phyloP scores from a whole-genome alignment of 2,113 vertebrate species.

The Malaclemys terrapin region DNA sequence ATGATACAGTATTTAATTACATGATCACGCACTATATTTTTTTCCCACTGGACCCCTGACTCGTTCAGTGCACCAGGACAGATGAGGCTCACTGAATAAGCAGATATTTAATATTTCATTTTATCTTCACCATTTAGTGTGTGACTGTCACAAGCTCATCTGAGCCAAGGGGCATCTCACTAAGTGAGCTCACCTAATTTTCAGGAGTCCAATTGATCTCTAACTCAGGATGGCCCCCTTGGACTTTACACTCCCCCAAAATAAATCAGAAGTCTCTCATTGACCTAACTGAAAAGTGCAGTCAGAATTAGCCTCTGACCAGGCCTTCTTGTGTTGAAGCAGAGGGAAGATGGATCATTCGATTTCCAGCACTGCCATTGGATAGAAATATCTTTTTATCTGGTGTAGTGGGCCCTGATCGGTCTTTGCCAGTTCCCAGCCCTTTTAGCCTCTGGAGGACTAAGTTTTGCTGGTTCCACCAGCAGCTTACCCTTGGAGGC shows the following conservation, averaged over 20 bases:
- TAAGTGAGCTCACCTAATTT: not conserved
- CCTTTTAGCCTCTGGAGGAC: not conserved
- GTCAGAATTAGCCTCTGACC: not conserved
- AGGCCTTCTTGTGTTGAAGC: not conserved
- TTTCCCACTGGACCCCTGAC: not conserved
- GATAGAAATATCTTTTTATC: not conserved
- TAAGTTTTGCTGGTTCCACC: not conserved
- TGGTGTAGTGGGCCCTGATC: not conserved
- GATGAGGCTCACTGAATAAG: not conserved
- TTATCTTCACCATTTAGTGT: not conserved
- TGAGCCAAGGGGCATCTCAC: too few species aligned
- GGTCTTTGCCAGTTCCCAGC: not conserved
- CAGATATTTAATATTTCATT: not conserved
- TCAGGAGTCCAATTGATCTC: too few species aligned
- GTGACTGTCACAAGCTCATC: too few species aligned
- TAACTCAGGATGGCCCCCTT: too few species aligned
- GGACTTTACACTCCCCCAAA: not conserved
- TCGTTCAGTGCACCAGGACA: not conserved
- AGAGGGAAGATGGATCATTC: not conserved
- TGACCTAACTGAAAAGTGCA: not conserved
- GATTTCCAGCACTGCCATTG: not conserved
- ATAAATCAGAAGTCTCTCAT: not conserved
- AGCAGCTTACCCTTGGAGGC: not conserved
- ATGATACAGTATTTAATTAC: not conserved
- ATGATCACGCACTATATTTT: not conserved